phyloP scores from a whole-genome alignment of 1,140 invertebrate species.

The Procambarus virginalis region DNA sequence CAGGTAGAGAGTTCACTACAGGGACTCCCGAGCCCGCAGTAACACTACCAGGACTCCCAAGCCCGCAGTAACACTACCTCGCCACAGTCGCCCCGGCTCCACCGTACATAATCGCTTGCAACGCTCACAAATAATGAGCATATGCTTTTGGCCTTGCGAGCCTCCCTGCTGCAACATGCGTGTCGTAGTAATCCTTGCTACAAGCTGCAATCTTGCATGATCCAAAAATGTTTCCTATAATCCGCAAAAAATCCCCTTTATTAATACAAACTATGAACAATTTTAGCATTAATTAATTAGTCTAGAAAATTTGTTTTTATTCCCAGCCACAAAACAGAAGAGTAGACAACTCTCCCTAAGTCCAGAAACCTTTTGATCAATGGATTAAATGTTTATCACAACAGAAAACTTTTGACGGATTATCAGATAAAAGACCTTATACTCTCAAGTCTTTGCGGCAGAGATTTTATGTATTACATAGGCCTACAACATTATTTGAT shows the following conservation, averaged over 20 bases:
- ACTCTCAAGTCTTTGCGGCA: constrained; percentile 48
- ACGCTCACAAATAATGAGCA: constrained; percentile 59
- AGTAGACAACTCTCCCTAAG: background rate
- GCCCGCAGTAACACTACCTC: background rate
- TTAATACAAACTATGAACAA: constrained; percentile 25
- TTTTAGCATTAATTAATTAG: constrained; percentile 1
- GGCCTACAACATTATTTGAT: constrained; percentile 63
- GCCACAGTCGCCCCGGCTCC: background rate
- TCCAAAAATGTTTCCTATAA: constrained; percentile 41
- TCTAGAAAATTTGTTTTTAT: constrained; percentile 1
- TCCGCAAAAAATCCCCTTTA: constrained; percentile 43
- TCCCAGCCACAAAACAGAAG: constrained; percentile 51
- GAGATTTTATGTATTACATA: constrained; percentile 47
- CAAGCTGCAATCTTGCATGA: constrained; percentile 28
- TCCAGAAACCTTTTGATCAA: background rate
- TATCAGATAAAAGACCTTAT: constrained; percentile 41
- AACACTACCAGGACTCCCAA: background rate
- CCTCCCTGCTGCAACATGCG: constrained; percentile 64
- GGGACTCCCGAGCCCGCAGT: background rate
- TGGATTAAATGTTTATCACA: background rate
- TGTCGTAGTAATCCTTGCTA: constrained; percentile 35
- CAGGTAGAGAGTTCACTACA: background rate
- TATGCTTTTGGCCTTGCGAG: constrained; percentile 66
- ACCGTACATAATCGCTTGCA: constrained; percentile 15
- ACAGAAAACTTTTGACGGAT: constrained; percentile 30